Base-by-base conservation (phyloP, 2,113 vertebrate species). In the Oenanthe oenanthe region DNA sequence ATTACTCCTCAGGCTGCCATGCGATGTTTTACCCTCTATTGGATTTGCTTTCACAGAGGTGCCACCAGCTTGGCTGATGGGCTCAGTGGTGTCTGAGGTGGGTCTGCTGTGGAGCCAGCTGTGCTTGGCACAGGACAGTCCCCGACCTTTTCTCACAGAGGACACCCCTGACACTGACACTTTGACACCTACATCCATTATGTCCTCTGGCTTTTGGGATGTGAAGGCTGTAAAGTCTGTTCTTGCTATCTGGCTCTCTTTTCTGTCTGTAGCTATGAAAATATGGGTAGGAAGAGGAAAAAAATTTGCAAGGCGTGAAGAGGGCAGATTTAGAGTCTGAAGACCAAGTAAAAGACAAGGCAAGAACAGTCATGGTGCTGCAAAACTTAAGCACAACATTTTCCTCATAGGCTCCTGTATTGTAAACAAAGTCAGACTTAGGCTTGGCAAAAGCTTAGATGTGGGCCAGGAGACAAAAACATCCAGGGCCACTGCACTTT, bases 61-160 rank as follows among this genome's bases (percentile, higher is more conserved):
- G 10, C 16, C 26, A 20, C 32, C 22, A 50, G 45, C 13, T 65
- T 20, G 43, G 70, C 25, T 36, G 34, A 16, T 10, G 19, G 25
- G 25, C n/a, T 54, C 26, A 31, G 47, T 8, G 77, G 45, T 36
- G 42, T 36, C 36, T n/a, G 3, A 0, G 0, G 6, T 26, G 51
- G 28, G 19, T 51, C 54, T 0, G 0, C 7, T 47, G 36, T n/a
- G 51, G 21, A 79, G 18, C 16, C 11, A 9, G 4, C 14, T 42
- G 36, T 50, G 25, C 24, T 71, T 42, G 42, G 42, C 63, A 80
- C 42, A 48, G 47, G 36, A 43, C n/a, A 67, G 57, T 2, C 38
- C 24, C 8, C 5, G 31, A 38, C 7, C 25, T 36, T n/a, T 51
- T 53, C 60, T 68, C 22, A n/a, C 2, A 51, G 34, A 67, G 4